A percentile compares a stretch with the other conserved stretches of the same genome.
Evolutionary conservation across 2,888 invertebrate genomes (phyloP).

Genomic region (Acrobasis repandana): DNA sequence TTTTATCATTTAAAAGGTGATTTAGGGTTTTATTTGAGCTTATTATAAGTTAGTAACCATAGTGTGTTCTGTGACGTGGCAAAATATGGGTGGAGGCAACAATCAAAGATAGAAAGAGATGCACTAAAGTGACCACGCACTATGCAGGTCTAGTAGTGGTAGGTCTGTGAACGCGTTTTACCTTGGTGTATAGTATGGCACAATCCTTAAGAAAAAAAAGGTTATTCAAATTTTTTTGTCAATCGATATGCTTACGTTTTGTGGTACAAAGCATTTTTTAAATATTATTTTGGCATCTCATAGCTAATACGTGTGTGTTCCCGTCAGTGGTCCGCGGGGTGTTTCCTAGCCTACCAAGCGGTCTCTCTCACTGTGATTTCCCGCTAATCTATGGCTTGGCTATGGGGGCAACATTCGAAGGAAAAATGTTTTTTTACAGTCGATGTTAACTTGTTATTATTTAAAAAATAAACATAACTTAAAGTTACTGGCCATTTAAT

Average conservation of each 20-base stretch:
- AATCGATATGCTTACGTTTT: background rate
- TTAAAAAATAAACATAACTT: background rate
- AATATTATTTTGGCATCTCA: constrained; percentile 4
- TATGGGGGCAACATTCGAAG: constrained; percentile 20
- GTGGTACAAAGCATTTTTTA: background rate
- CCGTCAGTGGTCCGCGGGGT: constrained; percentile 19
- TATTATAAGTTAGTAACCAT: no score
- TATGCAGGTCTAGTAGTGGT: no score
- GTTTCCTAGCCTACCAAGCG: constrained; percentile 24
- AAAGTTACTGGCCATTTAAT: constrained; percentile 1
- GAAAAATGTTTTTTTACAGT: background rate
- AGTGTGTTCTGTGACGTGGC: no score
- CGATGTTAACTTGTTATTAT: background rate
- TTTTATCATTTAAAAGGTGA: no score
- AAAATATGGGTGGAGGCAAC: no score
- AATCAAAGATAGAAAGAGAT: no score
- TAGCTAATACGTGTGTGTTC: constrained; percentile 9
- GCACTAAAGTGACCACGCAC: no score
- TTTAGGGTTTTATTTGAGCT: no score
- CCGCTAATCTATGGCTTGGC: constrained; percentile 18
- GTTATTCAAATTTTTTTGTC: no score
- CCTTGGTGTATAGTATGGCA: no score
- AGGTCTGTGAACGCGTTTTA: no score
- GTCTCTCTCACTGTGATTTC: constrained; percentile 43
- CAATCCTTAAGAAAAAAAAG: no score